A percentile compares a stretch with the other conserved stretches of the same genome.
These are phyloP conservation scores for Smittia aterrima DNA, from an alignment of 2,888 invertebrate species.

Conservation along the genomic window DNA sequence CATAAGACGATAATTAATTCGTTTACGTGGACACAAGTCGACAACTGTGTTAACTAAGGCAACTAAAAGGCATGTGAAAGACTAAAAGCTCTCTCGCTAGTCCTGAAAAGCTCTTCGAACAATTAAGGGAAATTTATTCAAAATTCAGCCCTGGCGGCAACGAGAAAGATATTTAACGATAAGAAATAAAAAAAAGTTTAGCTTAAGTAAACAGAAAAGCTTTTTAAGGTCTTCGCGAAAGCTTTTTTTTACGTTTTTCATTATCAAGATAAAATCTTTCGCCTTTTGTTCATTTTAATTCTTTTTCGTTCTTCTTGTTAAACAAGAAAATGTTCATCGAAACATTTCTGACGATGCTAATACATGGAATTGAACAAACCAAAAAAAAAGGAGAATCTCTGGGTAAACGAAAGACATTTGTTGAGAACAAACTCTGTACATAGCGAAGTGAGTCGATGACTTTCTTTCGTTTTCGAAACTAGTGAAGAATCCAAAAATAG, in stretches of 20 bases:
- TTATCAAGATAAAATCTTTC: background rate
- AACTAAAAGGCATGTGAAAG: background rate
- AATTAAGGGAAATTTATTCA: background rate
- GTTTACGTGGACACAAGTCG: background rate
- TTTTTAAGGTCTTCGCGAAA: no score
- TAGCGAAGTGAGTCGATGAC: no score
- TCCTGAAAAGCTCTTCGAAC: no score
- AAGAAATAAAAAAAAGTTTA: background rate
- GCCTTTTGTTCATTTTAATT: background rate
- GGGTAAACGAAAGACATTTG: background rate
- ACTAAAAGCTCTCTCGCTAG: background rate
- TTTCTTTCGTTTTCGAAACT: no score
- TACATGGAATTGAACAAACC: slow-evolving; percentile 19
- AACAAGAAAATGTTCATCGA: background rate
- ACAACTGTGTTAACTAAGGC: background rate
- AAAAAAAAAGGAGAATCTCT: background rate
- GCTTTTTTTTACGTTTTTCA: background rate
- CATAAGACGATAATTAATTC: background rate
- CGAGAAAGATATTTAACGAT: background rate
- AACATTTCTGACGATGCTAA: background rate
- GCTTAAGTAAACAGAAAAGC: no score
- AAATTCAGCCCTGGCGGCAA: background rate
- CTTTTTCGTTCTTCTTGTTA: background rate
- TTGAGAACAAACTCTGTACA: no score
- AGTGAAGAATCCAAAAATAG: background rate